Evolutionary conservation across 2,888 invertebrate species (phyloP).

Genomic region (Meta bourneti): DNA sequence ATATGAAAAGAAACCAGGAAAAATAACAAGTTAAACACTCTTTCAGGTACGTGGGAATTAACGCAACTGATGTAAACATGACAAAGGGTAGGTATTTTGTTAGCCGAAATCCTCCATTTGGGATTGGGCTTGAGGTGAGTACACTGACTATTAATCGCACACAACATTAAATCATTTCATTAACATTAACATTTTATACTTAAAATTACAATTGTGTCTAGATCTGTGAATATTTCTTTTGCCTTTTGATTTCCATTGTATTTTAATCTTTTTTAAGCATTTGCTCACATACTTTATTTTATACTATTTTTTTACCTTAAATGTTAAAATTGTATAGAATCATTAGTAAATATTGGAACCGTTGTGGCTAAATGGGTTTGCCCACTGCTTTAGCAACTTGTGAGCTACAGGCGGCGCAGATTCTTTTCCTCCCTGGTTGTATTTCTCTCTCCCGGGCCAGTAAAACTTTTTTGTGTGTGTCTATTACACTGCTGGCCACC

Average conservation of each 20-base stretch:
- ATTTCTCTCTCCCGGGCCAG: too few species aligned
- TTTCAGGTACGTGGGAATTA: slow-evolving; percentile 78
- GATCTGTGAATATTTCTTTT: neutral
- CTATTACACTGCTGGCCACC: too few species aligned
- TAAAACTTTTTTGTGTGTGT: too few species aligned
- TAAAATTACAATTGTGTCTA: too few species aligned
- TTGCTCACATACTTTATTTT: neutral
- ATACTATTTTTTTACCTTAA: neutral
- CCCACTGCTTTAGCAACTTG: too few species aligned
- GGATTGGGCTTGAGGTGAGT: slow-evolving; percentile 77
- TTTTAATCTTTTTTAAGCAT: neutral
- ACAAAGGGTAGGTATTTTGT: slow-evolving; percentile 79
- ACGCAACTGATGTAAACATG: slow-evolving; percentile 81
- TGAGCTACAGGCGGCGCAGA: too few species aligned
- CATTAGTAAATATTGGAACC: too few species aligned
- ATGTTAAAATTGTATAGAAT: neutral
- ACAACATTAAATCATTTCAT: neutral
- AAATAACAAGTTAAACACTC: too few species aligned
- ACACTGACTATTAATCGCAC: too few species aligned
- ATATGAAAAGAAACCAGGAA: too few species aligned
- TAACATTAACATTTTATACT: neutral
- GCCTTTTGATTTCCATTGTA: neutral
- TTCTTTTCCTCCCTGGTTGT: too few species aligned
- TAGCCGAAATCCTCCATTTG: slow-evolving; percentile 74
- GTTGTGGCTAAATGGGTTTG: too few species aligned